Percentiles rank a stretch among this genome's conserved stretches.
phyloP scores from a whole-genome alignment of 2,797 vertebrate genomes.

The Sebastes trivittatus region DNA sequence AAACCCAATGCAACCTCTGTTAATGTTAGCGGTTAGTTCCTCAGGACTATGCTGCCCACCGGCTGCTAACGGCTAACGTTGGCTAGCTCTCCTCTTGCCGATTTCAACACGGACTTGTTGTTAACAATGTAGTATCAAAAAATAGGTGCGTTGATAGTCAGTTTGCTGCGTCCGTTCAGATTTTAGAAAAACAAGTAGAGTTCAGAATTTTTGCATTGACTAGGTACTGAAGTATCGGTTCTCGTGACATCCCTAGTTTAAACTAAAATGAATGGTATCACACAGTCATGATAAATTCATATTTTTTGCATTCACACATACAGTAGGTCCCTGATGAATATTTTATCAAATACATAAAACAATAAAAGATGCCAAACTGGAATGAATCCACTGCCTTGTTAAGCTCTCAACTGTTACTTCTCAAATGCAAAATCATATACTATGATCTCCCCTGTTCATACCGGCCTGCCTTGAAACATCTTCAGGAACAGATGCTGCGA shows the following conservation, averaged over 20 bases:
- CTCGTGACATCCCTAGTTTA: neutral
- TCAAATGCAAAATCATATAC: conserved; percentile 43
- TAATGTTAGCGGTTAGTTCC: too few relatives aligned
- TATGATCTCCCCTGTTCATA: conserved; percentile 33
- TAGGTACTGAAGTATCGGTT: neutral
- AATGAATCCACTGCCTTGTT: conserved; percentile 22
- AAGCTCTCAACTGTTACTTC: conserved; percentile 37
- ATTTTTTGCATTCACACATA: neutral
- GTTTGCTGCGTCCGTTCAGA: too few relatives aligned
- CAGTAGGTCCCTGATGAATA: neutral
- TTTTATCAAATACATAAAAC: conserved; percentile 2
- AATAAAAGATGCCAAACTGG: neutral
- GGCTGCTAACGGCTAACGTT: neutral
- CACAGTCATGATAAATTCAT: neutral
- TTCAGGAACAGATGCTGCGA: conserved; percentile 67
- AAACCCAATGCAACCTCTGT: neutral
- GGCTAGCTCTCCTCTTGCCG: neutral
- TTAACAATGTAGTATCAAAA: neutral
- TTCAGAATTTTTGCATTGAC: too few relatives aligned
- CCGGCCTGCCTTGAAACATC: conserved; percentile 52
- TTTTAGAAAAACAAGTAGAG: too few relatives aligned
- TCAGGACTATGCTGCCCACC: neutral
- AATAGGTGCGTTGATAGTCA: too few relatives aligned
- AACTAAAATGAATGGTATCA: neutral
- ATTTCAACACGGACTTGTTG: neutral